Base-by-base conservation (phyloP, 1,140 invertebrate genomes). In the Gyrodactylus bullatarudis region DNA sequence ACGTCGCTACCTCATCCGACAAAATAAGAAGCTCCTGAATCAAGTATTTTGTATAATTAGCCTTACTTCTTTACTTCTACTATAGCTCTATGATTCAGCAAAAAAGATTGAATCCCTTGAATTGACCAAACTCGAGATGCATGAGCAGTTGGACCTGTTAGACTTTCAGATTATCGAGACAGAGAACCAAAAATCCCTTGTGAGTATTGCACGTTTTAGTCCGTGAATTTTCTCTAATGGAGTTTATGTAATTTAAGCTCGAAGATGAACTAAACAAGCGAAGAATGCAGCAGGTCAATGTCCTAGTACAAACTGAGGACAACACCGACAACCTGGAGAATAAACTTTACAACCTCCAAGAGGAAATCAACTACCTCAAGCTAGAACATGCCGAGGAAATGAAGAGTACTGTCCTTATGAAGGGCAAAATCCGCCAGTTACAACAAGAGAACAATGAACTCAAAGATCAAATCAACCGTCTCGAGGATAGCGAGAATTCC, bases 21-120 rank as follows among this genome's bases (percentile, higher is more conserved):
- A 71, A 26, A 71, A 71, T 71, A 71, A 71, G 24, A 71, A 71
- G 24, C 70, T 71, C 24, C 24, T 71, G 24, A 71, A 71, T 71
- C 21, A 71, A 23, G 70, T 69, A n/a, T n/a, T n/a, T n/a, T n/a
- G n/a, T n/a, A 69, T 8, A 16, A 23, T 71, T 71, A 26, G 20
- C 20, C 24, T 26, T 71, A 71, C 24, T 8, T 8, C 21, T 8
- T 69, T 21, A 20, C 2, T 71, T 16, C 2, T 1, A 8, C 22
- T 25, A 23, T 24, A 71, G 70, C 24, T 71, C 21, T 24, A 71
- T 26, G 70, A 71, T 20, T 71, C 70, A 2, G 70, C 70, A 26
- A 71, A 71, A 24, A 71, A 71, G 23, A 71, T 71, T 23, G 70
- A 71, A 24, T 23, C 21, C 8, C 24, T 71, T 1, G 70, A 71